Percentiles rank a stretch among this genome's conserved stretches.
Evolutionary conservation across 2,797 vertebrate species (phyloP).

Genomic region (Myripristis murdjan): DNA sequence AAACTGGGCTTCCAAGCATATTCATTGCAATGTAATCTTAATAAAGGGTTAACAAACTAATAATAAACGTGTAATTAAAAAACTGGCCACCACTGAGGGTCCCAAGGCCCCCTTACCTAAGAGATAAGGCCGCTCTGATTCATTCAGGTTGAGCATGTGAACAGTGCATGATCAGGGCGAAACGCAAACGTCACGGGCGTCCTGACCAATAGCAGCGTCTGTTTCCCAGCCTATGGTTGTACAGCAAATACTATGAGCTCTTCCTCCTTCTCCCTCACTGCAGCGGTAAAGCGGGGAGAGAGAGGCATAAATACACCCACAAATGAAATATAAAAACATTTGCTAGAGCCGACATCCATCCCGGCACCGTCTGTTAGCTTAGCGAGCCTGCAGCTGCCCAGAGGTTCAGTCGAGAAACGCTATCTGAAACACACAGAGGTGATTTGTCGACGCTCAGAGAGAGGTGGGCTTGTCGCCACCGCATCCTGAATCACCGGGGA

Average conservation of each 20-base stretch:
- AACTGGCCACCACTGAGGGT: too few species aligned
- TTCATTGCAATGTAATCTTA: too few species aligned
- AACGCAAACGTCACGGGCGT: neutral
- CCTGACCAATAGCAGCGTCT: slow-evolving; percentile 73
- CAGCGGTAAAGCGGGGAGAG: slow-evolving; percentile 59
- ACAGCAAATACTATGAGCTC: slow-evolving; percentile 80
- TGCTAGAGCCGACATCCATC: neutral
- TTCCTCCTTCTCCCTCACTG: slow-evolving; percentile 53
- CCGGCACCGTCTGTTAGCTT: neutral
- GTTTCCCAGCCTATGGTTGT: slow-evolving; percentile 72
- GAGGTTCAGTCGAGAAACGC: slow-evolving; percentile 9
- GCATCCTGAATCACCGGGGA: slow-evolving; percentile 69
- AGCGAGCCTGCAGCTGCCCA: neutral
- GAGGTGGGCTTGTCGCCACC: slow-evolving; percentile 47
- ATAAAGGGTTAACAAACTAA: too few species aligned
- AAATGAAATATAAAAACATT: slow-evolving; percentile 54
- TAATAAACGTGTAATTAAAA: too few species aligned
- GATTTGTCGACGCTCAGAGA: slow-evolving; percentile 2
- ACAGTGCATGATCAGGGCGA: slow-evolving; percentile 81
- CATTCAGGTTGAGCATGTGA: slow-evolving; percentile 78
- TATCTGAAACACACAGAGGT: neutral
- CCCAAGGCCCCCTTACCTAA: too few species aligned
- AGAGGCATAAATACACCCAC: slow-evolving; percentile 26
- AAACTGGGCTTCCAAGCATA: too few species aligned
- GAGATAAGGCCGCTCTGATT: slow-evolving; percentile 13